Base-by-base conservation (phyloP, 2,113 vertebrate genomes). In the Gallinago undulata region DNA sequence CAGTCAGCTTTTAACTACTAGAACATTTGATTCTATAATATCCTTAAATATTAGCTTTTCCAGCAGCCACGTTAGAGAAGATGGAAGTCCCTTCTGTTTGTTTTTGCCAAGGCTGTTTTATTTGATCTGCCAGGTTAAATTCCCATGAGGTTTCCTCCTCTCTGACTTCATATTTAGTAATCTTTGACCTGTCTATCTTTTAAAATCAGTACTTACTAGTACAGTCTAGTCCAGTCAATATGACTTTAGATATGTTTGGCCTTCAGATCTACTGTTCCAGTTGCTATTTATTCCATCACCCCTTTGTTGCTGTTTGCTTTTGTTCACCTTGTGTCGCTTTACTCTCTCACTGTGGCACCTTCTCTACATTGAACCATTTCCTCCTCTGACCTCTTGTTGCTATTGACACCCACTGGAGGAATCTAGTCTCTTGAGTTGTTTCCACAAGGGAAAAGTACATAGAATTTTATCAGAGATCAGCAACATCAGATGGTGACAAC, bases 121-220 rank as follows among this genome's bases (percentile, higher is more conserved):
- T 60, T 89, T 95, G 45, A 74, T 86, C 59, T 92, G 60, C 53
- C 60, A 92, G 24, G 53, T 86, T 93, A 88, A 95, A 93, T 45
- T 37, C 31, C 47, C n/a, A 47, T 15, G 67, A 86, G n/a, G 28
- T 63, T 92, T 95, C 70, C 37, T 95, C 30, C 30, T 66, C 50
- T 92, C 21, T 84, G 60, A 59, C 13, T 89, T 76, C 41, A 31
- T 75, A 80, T 47, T 31, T 89, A 55, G 39, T 75, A 74, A 75
- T 89, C 60, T 89, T 81, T 78, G 64, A 92, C 48, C 41, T 60
- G 50, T 69, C 57, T 87, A 87, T 70, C 70, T 95, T 94, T 89
- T 89, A 91, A 84, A 94, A 95, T 78, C 63, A 78, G 83, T 75
- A 86, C 17, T 92, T 27, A 72, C 21, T 77, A 33, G 39, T 77